Evolutionary conservation across 2,797 vertebrate genomes (phyloP).

Genomic region (Thaleichthys pacificus): DNA sequence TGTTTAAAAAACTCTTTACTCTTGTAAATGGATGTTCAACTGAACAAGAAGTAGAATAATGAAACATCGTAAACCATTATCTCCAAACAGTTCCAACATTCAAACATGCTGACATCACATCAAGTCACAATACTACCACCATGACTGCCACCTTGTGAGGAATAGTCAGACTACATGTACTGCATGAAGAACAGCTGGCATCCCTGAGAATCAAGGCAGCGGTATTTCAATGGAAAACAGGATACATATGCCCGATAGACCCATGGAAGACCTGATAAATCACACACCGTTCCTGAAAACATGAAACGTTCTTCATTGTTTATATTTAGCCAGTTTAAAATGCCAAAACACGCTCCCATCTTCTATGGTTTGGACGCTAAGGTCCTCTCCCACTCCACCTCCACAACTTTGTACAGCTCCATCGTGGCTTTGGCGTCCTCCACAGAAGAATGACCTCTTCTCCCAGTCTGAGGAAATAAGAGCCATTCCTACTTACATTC

Average conservation of each 20-base stretch:
- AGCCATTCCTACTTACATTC: background rate
- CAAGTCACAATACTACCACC: too few species aligned
- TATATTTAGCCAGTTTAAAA: background rate
- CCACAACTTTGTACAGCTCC: constrained; percentile 90
- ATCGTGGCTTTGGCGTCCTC: constrained; percentile 90
- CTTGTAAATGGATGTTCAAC: background rate
- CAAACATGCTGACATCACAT: background rate
- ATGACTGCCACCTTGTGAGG: constrained; percentile 13
- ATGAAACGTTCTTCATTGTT: background rate
- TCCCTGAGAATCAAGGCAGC: constrained; percentile 11
- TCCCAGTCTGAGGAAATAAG: constrained; percentile 75
- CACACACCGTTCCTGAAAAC: background rate
- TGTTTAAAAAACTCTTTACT: too few species aligned
- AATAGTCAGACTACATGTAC: background rate
- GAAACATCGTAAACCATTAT: background rate
- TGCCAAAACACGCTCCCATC: background rate
- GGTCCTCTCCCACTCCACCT: constrained; percentile 82
- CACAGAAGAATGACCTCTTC: constrained; percentile 86
- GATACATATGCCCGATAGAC: background rate
- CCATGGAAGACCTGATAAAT: constrained; percentile 9
- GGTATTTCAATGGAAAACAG: background rate
- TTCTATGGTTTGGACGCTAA: constrained; percentile 50
- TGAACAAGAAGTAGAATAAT: background rate
- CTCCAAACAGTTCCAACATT: background rate
- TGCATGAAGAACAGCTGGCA: background rate